Evolutionary conservation across 2,113 vertebrate species (phyloP).

Genomic region (Mormyrus lacerda): DNA sequence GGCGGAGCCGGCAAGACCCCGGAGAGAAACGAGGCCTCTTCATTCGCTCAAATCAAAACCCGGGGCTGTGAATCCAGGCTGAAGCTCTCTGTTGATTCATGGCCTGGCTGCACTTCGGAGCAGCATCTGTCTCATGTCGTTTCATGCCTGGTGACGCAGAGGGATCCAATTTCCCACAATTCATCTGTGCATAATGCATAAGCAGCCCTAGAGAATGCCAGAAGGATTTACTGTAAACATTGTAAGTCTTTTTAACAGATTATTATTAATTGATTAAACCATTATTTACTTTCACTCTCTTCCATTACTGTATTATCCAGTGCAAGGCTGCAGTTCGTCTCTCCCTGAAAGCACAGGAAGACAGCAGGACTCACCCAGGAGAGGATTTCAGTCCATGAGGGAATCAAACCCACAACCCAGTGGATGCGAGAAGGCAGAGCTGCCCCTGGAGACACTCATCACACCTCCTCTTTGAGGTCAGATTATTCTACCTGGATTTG

Average conservation of each 20-base stretch:
- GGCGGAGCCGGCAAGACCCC: not conserved
- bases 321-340: not conserved
- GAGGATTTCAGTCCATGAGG: not conserved
- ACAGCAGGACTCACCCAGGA: not conserved
- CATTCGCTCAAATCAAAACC: not conserved
- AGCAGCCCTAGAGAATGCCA: not conserved
- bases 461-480: not conserved
- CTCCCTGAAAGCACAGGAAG: not conserved
- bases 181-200: not conserved
- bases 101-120: not conserved
- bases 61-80: not conserved
- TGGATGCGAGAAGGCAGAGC: not conserved
- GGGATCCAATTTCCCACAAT: not conserved
- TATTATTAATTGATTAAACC: not conserved
- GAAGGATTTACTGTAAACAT: not conserved
- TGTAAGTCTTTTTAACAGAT: not conserved
- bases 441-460: not conserved
- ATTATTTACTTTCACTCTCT: not conserved
- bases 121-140: not conserved
- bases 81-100: not conserved
- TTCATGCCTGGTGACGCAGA: not conserved
- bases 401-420: not conserved
- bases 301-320: not conserved
- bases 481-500: not conserved
- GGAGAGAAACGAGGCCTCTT: not conserved